Evolutionary conservation across 1,140 invertebrate genomes (phyloP).

Genomic region (Triops cancriformis): DNA sequence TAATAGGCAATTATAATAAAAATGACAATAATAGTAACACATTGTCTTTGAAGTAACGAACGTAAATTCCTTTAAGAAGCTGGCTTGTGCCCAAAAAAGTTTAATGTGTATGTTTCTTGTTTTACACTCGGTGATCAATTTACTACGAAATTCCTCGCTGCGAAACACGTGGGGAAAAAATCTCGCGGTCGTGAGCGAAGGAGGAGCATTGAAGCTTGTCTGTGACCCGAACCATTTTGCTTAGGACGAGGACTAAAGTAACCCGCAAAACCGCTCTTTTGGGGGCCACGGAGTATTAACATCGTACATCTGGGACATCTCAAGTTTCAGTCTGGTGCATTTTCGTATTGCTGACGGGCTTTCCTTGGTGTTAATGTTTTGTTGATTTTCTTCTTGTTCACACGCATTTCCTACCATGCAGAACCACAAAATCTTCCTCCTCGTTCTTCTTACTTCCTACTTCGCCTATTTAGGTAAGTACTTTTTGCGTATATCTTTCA

Average conservation of each 20-base stretch:
- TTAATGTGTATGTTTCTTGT: too few species aligned
- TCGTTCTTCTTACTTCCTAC: neutral
- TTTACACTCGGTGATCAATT: neutral
- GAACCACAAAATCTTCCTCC: neutral
- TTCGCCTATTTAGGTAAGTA: neutral
- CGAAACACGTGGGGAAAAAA: neutral
- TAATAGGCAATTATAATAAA: too few species aligned
- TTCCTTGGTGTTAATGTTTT: neutral
- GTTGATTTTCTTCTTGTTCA: neutral
- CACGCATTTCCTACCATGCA: neutral
- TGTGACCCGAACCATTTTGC: neutral
- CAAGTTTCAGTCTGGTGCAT: neutral
- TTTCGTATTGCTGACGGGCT: neutral
- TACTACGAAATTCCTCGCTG: neutral
- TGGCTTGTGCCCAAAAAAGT: too few species aligned
- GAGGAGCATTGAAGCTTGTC: neutral
- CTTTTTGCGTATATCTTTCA: neutral
- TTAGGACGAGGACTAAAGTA: neutral
- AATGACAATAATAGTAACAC: too few species aligned
- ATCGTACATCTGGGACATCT: neutral
- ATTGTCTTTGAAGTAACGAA: too few species aligned
- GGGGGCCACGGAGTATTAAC: neutral
- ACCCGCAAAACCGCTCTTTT: conserved; percentile 4
- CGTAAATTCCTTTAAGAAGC: too few species aligned
- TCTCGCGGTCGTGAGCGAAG: neutral